Percentiles rank a stretch among this genome's conserved stretches.
These are phyloP conservation scores for Pipistrellus nathusii DNA, from an alignment of 2,797 vertebrate genomes.

Conservation along the genomic window DNA sequence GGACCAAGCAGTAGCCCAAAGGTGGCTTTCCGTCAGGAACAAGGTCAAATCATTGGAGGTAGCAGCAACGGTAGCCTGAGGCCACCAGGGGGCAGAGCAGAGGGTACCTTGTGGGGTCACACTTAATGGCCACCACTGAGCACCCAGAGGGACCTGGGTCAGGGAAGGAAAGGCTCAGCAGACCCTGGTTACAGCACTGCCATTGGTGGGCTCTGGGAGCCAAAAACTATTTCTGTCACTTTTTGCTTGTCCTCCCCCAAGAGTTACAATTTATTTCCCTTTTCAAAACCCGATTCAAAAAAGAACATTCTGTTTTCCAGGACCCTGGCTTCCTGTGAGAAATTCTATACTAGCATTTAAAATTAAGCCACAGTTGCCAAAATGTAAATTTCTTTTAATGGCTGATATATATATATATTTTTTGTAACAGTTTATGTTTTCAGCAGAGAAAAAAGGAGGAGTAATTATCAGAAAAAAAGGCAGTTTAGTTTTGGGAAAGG, in stretches of 20 bases:
- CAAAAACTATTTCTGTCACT: slow-evolving; percentile 31
- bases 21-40: neutral
- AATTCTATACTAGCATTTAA: slow-evolving; percentile 62
- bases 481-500: slow-evolving; percentile 73
- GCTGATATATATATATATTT: too few species aligned
- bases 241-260: slow-evolving; percentile 49
- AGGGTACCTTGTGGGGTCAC: neutral
- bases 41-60: neutral
- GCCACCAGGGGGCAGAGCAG: slow-evolving; percentile 59
- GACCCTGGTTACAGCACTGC: neutral
- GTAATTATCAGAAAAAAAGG: slow-evolving; percentile 54
- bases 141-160: neutral
- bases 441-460: slow-evolving; percentile 29
- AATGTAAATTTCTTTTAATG: slow-evolving; percentile 63
- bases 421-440: slow-evolving; percentile 51
- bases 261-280: slow-evolving; percentile 61
- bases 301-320: slow-evolving; percentile 61
- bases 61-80: neutral
- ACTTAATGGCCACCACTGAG: neutral
- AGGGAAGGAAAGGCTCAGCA: neutral
- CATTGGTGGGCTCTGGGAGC: neutral
- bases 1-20: neutral
- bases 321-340: slow-evolving; percentile 43
- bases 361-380: slow-evolving; percentile 63
- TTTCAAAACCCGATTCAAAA: slow-evolving; percentile 66